Base-by-base conservation (phyloP, 2,113 vertebrate species). In the Larimichthys crocea region DNA sequence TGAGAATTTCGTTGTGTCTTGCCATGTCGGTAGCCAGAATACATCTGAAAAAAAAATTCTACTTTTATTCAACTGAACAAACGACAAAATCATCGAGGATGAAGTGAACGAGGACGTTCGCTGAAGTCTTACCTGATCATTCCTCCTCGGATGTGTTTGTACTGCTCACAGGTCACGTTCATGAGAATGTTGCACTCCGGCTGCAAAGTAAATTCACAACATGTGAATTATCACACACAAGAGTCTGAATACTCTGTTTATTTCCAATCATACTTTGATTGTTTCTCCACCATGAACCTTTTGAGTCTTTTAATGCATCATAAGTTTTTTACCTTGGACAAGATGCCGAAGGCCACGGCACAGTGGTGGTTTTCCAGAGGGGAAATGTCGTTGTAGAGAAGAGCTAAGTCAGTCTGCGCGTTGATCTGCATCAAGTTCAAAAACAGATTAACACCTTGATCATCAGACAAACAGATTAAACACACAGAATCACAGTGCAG, bases 181-280 rank as follows among this genome's bases (percentile, higher is more conserved):
- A 85, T 88, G 0, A 98, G 95, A 66, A 98, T 97, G 93, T 97
- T 96, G 87, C 95, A 96, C 65, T 97, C 96, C 0, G 97, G 96
- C 91, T 96, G 94, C 42, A 72, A 26, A 55, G 2, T 14, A 1
- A 64, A 44, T 20, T 64, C 44, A 52, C 40, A 67, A 49, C 10
- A 48, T 70, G 6, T 46, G 5, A 20, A 56, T 17, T 24, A 4
- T 42, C 35, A 44, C 15, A 46, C 2, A 20, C 9, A 15, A 19
- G 10, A 48, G 42, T 65, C 4, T 31, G 5, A 31, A 10, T 31
- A 31, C 20, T 52, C 48, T 50, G 44, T 7, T 4, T 67, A 12
- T 52, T 20, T n/a, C 10, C 26, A 52, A 2, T 31, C 26, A 52
- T 7, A 35, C 1, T 11, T 15, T 12, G 5, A 2, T 31, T 19